Evolutionary conservation across 2,113 vertebrate species (phyloP).

Genomic region (Paralichthys olivaceus): DNA sequence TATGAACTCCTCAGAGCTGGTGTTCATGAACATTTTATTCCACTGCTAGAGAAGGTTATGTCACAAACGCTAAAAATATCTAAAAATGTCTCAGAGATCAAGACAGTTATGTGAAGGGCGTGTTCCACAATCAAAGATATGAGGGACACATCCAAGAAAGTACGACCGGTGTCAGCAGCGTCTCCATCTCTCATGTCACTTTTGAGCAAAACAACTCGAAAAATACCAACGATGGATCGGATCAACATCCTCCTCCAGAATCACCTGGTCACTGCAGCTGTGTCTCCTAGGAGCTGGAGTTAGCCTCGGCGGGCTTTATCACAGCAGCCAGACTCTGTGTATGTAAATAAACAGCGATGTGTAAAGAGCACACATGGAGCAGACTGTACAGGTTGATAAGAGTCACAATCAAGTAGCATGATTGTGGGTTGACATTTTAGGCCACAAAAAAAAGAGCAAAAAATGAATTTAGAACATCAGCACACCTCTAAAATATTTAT

Average conservation of each 20-base stretch:
- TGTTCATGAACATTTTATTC: not conserved
- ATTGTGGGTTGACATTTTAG: not conserved
- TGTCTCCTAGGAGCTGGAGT: conserved; percentile 34
- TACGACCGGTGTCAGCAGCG: not conserved
- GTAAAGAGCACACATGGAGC: conserved; percentile 31
- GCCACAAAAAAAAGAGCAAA: too few relatives aligned
- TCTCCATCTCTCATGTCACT: not conserved
- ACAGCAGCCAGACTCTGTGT: conserved; percentile 46
- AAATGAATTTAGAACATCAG: not conserved
- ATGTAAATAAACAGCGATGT: conserved; percentile 51
- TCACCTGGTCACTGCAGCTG: not conserved
- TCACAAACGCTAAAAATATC: too few relatives aligned
- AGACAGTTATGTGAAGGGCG: too few relatives aligned
- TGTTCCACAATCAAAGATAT: too few relatives aligned
- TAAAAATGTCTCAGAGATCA: too few relatives aligned
- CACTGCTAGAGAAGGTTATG: not conserved
- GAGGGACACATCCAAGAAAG: too few relatives aligned
- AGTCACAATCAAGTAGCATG: not conserved
- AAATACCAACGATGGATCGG: conserved; percentile 2
- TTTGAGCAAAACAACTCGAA: not conserved
- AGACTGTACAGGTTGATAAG: conserved; percentile 1
- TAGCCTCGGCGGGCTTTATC: conserved; percentile 47
- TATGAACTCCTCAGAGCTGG: not conserved
- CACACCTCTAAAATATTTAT: too few relatives aligned
- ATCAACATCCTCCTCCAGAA: conserved; percentile 27